Base-by-base conservation (phyloP, 2,888 invertebrate species). In the Dicyrtoma fusca region DNA sequence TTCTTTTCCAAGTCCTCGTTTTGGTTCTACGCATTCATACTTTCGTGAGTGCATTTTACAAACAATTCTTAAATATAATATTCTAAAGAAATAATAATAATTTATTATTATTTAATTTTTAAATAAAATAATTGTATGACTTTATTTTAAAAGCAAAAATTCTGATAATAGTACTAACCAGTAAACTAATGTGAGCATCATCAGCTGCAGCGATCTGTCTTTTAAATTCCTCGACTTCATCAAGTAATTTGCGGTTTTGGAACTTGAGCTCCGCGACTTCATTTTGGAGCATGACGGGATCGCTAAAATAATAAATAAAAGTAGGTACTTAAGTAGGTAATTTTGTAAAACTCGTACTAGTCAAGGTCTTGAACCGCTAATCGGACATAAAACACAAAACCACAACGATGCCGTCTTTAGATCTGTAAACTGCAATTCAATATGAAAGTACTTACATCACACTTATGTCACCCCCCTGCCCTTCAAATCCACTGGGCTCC, bases 241-340 rank as follows among this genome's bases (percentile, higher is more conserved):
- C 73, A 21, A 63, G 44, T 11, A 75, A 26, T 68, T 75, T 77
- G 13, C 71, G 65, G 11, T 76, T 63, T 66, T 75, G 71, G 13
- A 76, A 77, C n/a, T 72, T 57, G 13, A 78, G 68, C 17, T 78
- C 74, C 1, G 78, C 69, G 47, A 78, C 75, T 65, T 77, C 74
- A 14, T 73, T 72, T 42, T 71, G 71, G 55, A 69, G 69, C 0
- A 69, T 51, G 19, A 69, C n/a, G 21, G 69, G 73, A 47, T 73
- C 73, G 10, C 72, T 69, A 25, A 45, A 64, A 64, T 11, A 45
- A 6, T 57, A 21, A 10, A 19, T 57, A 8, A 53, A 13, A n/a
- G 10, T 8, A 11, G 8, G 10, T 53, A 53, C 6, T 53, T 17
- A 8, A 6, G 17, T n/a, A 8, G 17, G n/a, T 6, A 55, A 21